phyloP scores from a whole-genome alignment of 30 jellyfish, hydroid and myxozoan genomes.

The Aurelia aurita region DNA sequence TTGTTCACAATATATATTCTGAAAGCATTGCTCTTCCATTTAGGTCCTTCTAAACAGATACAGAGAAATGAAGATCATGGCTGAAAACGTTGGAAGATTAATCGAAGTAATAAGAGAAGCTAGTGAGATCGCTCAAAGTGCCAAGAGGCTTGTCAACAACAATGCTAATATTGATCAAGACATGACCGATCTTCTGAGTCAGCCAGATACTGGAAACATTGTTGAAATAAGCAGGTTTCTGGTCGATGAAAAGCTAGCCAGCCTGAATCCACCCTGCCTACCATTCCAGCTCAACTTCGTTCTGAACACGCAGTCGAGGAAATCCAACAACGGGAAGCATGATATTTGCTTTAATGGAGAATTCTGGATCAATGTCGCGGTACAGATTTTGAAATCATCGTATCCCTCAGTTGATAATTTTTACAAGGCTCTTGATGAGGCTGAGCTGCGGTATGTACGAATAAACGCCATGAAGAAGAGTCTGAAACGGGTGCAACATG shows the following conservation, averaged over 20 bases:
- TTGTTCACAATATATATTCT: no score
- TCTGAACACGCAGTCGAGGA: background rate
- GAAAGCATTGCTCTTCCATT: background rate
- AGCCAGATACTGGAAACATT: constrained; percentile 2
- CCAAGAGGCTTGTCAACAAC: constrained; percentile 13
- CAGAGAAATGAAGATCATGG: constrained; percentile 15
- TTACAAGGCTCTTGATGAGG: constrained; percentile 33
- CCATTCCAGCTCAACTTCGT: constrained; percentile 38
- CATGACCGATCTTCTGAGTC: background rate
- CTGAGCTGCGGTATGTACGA: constrained; percentile 20
- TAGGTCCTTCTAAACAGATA: constrained; percentile 36
- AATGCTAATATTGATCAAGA: background rate
- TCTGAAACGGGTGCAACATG: background rate
- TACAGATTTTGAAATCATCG: constrained; percentile 1
- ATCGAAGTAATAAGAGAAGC: constrained; percentile 20
- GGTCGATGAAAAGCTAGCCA: constrained; percentile 12
- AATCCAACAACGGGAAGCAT: background rate
- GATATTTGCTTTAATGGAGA: constrained; percentile 43
- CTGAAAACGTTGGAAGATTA: constrained; percentile 17
- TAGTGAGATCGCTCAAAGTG: constrained; percentile 6
- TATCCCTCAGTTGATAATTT: constrained; percentile 13
- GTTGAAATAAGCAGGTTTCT: constrained; percentile 2
- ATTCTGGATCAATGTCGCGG: constrained; percentile 33
- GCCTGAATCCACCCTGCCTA: constrained; percentile 27
- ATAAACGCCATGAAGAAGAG: constrained; percentile 3